Base-by-base conservation (phyloP, 2,797 vertebrate species). In the Nannoperca australis region DNA sequence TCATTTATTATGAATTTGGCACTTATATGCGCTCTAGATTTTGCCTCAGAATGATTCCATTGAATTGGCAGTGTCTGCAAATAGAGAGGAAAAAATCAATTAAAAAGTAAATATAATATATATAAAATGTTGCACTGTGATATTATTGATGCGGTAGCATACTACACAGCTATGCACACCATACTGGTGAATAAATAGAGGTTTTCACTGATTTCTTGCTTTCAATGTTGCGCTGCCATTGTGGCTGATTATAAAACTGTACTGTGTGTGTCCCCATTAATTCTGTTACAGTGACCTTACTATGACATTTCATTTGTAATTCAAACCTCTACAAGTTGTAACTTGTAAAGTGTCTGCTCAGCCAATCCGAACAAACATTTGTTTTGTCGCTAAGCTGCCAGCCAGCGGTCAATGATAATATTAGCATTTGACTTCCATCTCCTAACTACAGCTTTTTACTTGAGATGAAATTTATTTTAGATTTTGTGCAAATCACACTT, bases 311-410 rank as follows among this genome's bases (percentile, higher is more conserved):
- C 20, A 66, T 79, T 67, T 79, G 66, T 54, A 55, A 79, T 58
- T 73, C 27, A 70, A 67, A 82, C 64, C 69, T 68, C 51, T 54
- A 61, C 61, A 59, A 70, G 49, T 61, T 63, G 12, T 42, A 84
- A 73, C 66, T 76, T 61, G 73, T 55, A 62, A 86, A 71, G 56
- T 62, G 74, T 71, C 66, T 42, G 69, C 63, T 84, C 63, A 77
- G 84, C 81, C 42, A 60, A 83, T 44, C 47, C 4, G 12, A 71
- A 53, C 63, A 78, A 83, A 87, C 54, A 82, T 82, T 79, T 84
- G 15, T 71, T 69, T 61, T 51, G 44, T 58, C 14, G 11, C 50
- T 53, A 18, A 80, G 70, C 54, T 63, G 68, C 70, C 60, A 24
- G 44, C 53, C 55, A 30, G 44, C 40, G 9, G 55, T 64, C 75